These are phyloP conservation scores for Sycophila sp. DNA, from an alignment of 1,140 invertebrate genomes.

Conservation along the genomic window DNA sequence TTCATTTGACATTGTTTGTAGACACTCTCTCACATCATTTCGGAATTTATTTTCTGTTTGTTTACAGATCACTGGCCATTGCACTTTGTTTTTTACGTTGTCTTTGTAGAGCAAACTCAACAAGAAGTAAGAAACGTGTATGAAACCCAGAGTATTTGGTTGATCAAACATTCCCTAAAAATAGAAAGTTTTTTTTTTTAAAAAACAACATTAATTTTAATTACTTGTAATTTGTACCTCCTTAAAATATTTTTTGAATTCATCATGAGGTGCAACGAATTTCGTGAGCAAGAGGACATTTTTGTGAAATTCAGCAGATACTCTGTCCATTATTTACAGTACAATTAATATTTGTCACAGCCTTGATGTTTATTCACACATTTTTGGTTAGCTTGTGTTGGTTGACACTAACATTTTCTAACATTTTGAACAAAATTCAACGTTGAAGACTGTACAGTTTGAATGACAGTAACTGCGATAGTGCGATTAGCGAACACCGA, in stretches of 20 bases:
- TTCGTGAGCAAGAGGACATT: constrained; percentile 51
- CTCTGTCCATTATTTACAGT: constrained; percentile 38
- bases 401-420: no score
- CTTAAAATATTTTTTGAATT: constrained; percentile 56
- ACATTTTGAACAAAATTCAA: no score
- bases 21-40: constrained; percentile 51
- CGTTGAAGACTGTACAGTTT: background rate
- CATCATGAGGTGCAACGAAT: constrained; percentile 47
- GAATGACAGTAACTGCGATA: no score
- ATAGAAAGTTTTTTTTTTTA: constrained; percentile 14
- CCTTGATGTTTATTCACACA: background rate
- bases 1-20: constrained; percentile 48
- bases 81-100: constrained; percentile 60
- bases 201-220: constrained; percentile 2
- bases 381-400: no score
- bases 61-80: constrained; percentile 67
- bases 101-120: constrained; percentile 61
- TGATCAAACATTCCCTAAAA: constrained; percentile 66
- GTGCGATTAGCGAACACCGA: background rate
- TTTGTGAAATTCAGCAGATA: constrained; percentile 45
- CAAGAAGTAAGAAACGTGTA: constrained; percentile 64
- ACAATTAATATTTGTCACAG: no score
- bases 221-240: constrained; percentile 44
- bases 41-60: constrained; percentile 64
- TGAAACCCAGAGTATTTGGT: constrained; percentile 65